Percentiles rank a stretch among this genome's conserved stretches.
Evolutionary conservation across 2,113 vertebrate genomes (phyloP).

Genomic region (Scomber colias): DNA sequence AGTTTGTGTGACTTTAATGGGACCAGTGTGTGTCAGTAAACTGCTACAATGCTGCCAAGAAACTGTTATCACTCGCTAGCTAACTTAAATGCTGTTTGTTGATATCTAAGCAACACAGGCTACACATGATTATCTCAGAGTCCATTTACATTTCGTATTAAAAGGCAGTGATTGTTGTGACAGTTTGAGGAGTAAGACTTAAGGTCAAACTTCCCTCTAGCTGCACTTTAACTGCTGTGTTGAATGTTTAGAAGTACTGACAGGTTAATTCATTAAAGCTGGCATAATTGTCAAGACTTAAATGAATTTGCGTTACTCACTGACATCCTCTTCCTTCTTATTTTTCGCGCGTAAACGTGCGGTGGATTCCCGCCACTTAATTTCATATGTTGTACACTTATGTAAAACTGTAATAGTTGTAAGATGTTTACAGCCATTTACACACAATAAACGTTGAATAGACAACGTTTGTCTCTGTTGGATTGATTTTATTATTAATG

Average conservation of each 20-base stretch:
- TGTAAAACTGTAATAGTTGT: too few relatives aligned
- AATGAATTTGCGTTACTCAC: not conserved
- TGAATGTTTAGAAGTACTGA: not conserved
- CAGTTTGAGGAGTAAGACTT: not conserved
- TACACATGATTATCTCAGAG: not conserved
- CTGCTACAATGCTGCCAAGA: not conserved
- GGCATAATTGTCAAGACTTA: not conserved
- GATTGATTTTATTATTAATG: too few relatives aligned
- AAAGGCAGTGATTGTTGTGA: not conserved
- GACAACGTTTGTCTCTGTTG: too few relatives aligned
- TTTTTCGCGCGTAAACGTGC: not conserved
- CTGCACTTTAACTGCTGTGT: not conserved
- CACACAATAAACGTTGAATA: not conserved
- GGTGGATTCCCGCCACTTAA: conserved; percentile 34
- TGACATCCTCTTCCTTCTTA: not conserved
- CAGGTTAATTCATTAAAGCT: not conserved
- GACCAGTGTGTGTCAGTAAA: rapidly evolving
- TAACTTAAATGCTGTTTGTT: not conserved
- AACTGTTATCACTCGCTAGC: not conserved
- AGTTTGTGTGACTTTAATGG: not conserved
- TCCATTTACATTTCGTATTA: not conserved
- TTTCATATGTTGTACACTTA: not conserved
- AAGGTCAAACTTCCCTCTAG: not conserved
- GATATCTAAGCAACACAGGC: not conserved
- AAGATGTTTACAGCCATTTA: not conserved